Evolutionary conservation across 2,888 invertebrate genomes (phyloP), one percentile per base, ranked within the genome.

Genomic region (Platycheirus rosarum): DNA sequence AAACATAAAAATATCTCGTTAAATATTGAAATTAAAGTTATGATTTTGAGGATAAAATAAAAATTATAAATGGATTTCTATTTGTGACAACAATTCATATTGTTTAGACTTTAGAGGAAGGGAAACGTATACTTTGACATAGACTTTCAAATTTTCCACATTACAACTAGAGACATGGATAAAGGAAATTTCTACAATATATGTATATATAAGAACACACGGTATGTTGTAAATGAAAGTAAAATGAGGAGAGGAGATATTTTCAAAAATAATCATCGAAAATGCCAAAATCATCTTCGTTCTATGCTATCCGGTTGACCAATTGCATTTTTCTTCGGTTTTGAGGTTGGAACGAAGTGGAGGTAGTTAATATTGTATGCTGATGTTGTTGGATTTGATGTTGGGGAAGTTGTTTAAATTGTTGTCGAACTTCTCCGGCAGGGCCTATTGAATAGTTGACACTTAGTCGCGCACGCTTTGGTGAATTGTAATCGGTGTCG

Each of bases 291-390:
- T 80, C 80, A 66, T 75, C 80, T 76, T 77, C 71, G 49, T 82
- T 63, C 87, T 89, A 90, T 65, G 89, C 89, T 85, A 91, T 91
- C 78, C 91, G 88, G 89, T 93, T 93, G 71, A 93, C 93, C 85
- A 93, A 91, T 65, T 93, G 93, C 86, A 93, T 93, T 91, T 93
- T 93, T 85, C 93, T 91, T 85, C 93, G 91, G 88, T 92, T 93
- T 7, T 92, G 92, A 87, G 91, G 92, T 85, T 85, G 73, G 42
- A 85, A 75, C 32, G 82, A 44, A 16, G 76, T 79, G 7, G 82
- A 68, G 13, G 82, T 82, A 29, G 73, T 18, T 32, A 86, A 49
- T 37, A 85, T 85, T 23, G 85, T 84, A 40, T 86, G 87, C 37
- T 85, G 87, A 40, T 85, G 85, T 13, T 76, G 75, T 11, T 79